Conservation (phyloP, 2,113 vertebrate species). For the Gopherus flavomarginatus region DNA sequence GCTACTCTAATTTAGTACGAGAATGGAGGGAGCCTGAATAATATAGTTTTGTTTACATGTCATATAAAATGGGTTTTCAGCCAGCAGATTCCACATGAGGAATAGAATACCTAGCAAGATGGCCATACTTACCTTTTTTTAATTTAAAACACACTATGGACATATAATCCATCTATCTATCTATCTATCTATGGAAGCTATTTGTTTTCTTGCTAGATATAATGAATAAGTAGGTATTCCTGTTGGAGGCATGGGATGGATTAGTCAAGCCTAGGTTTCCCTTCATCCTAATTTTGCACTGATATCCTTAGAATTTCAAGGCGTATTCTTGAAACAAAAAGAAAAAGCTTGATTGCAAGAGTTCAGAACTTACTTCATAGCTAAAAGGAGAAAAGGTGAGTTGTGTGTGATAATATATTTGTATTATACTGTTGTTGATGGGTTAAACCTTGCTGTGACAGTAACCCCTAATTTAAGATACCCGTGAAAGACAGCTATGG, state of each 20-base stretch:
- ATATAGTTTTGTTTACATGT: not conserved
- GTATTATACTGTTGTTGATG: not conserved
- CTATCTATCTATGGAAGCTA: not conserved
- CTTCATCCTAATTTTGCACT: not conserved
- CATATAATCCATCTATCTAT: not conserved
- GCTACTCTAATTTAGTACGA: not conserved
- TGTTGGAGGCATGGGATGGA: not conserved
- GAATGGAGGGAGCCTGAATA: not conserved
- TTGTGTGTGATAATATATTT: not conserved
- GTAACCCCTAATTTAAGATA: not conserved
- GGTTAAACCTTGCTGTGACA: not conserved
- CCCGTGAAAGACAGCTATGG: not conserved
- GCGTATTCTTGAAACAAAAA: not conserved
- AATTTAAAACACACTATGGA: not conserved
- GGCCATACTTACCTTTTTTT: not conserved
- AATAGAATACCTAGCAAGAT: not conserved
- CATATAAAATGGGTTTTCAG: not conserved
- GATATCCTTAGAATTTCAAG: no score
- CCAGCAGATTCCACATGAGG: not conserved
- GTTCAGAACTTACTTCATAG: not conserved
- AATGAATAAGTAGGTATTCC: not conserved
- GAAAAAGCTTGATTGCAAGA: not conserved
- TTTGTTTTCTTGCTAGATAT: not conserved
- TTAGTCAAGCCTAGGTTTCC: not conserved
- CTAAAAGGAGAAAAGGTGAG: not conserved